Conservation (phyloP, 1,140 invertebrate genomes). For the Heliothis subflexa region DNA sequence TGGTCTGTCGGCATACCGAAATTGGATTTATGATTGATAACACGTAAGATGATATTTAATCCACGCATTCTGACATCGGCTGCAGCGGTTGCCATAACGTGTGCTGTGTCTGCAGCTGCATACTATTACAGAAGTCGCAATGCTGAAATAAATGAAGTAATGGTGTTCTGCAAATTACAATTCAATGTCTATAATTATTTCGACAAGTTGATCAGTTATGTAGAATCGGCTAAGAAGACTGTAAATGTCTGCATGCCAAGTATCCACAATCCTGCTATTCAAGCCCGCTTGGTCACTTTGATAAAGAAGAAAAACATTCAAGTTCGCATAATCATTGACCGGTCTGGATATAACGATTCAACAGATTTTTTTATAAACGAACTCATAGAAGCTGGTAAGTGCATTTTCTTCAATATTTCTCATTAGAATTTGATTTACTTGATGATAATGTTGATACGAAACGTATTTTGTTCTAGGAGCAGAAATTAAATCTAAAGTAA, state of each 20-base stretch:
- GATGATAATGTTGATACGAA: background rate
- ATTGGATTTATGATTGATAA: conserved; percentile 74
- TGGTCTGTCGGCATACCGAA: conserved; percentile 59
- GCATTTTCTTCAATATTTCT: background rate
- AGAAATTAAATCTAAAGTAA: conserved; percentile 75
- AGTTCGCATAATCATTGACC: conserved; percentile 76
- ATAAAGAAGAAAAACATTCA: conserved; percentile 74
- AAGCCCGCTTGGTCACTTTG: conserved; percentile 71
- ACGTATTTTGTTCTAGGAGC: conserved; percentile 62
- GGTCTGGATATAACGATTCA: conserved; percentile 73
- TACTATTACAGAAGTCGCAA: conserved; percentile 77
- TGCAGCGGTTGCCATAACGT: conserved; percentile 74
- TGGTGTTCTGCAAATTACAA: conserved; percentile 83
- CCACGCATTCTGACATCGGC: conserved; percentile 72
- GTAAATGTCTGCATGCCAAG: conserved; percentile 81
- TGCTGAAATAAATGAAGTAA: conserved; percentile 80
- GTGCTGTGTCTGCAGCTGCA: conserved; percentile 76
- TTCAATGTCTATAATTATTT: conserved; percentile 79
- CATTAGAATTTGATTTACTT: background rate
- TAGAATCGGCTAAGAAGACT: conserved; percentile 71
- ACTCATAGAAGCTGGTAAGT: conserved; percentile 76
- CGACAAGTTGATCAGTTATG: conserved; percentile 78
- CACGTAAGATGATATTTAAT: conserved; percentile 80
- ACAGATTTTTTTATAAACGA: conserved; percentile 78
- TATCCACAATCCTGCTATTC: conserved; percentile 80